Conservation (phyloP, 2,888 invertebrate species). For the Acholoe squamosa region DNA sequence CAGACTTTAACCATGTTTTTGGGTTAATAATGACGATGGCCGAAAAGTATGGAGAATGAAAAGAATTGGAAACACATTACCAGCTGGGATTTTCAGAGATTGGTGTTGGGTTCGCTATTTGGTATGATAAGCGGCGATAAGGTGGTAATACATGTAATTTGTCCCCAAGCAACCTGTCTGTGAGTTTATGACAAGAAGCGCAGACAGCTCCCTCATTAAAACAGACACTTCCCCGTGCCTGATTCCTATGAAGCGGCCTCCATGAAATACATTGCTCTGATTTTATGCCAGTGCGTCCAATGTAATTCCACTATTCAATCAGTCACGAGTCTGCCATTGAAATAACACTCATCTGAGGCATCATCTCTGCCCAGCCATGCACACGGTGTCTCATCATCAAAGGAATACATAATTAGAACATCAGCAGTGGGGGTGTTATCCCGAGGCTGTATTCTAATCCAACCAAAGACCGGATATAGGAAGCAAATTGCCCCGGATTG, state of each 20-base stretch:
- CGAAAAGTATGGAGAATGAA: not conserved
- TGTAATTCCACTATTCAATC: conserved; percentile 43
- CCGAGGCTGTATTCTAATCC: not conserved
- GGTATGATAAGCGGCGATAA: too few relatives aligned
- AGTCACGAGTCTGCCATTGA: conserved; percentile 47
- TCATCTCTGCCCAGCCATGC: conserved; percentile 20
- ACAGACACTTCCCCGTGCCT: conserved; percentile 4
- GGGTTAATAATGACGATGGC: too few relatives aligned
- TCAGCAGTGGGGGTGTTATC: not conserved
- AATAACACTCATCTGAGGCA: not conserved
- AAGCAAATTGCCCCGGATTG: conserved; percentile 42
- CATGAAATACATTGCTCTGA: conserved; percentile 10
- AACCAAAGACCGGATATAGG: conserved; percentile 2
- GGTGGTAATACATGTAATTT: too few relatives aligned
- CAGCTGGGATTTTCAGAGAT: too few relatives aligned
- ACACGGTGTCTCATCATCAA: conserved; percentile 23
- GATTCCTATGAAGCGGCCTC: not conserved
- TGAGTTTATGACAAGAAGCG: not conserved
- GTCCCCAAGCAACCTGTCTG: not conserved
- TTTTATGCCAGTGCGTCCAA: not conserved
- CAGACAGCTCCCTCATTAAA: conserved; percentile 19
- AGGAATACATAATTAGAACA: conserved; percentile 50
- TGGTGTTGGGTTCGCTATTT: not conserved
- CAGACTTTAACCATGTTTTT: not conserved
- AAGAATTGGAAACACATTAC: not conserved